phyloP scores from a whole-genome alignment of 1,140 invertebrate genomes.

The Drosophila pseudoobscura region DNA sequence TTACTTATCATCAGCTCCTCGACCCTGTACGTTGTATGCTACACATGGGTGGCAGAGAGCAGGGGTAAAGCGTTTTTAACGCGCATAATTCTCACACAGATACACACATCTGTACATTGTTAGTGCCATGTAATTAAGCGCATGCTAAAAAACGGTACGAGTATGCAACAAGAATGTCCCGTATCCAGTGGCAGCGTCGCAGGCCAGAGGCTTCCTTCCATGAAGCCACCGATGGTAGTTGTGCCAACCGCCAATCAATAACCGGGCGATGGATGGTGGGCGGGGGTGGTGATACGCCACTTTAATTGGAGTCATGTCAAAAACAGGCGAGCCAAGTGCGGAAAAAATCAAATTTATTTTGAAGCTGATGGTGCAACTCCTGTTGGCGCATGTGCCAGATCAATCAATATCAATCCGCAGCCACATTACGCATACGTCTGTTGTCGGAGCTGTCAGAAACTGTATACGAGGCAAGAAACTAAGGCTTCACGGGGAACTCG shows the following conservation, averaged over 20 bases:
- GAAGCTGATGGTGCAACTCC: slow-evolving; percentile 18
- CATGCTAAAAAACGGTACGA: slow-evolving; percentile 60
- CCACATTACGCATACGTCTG: slow-evolving; percentile 66
- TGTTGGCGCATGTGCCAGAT: slow-evolving; percentile 35
- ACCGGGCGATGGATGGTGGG: slow-evolving; percentile 29
- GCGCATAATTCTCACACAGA: slow-evolving; percentile 64
- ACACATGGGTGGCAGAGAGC: slow-evolving; percentile 1
- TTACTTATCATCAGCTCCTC: too few species aligned
- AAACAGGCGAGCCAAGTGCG: slow-evolving; percentile 53
- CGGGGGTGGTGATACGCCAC: slow-evolving; percentile 35
- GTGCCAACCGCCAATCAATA: slow-evolving; percentile 65
- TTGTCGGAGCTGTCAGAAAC: slow-evolving; percentile 30
- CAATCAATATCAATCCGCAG: slow-evolving; percentile 48
- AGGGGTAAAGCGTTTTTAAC: slow-evolving; percentile 54
- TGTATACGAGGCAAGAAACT: slow-evolving; percentile 16
- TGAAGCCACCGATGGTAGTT: slow-evolving; percentile 23
- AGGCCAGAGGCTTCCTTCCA: neutral
- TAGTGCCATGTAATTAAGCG: slow-evolving; percentile 75
- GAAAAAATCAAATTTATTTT: slow-evolving; percentile 43
- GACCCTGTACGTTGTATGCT: too few species aligned
- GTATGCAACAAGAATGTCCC: slow-evolving; percentile 69
- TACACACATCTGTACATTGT: slow-evolving; percentile 27
- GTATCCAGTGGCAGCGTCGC: slow-evolving; percentile 8
- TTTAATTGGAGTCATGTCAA: slow-evolving; percentile 67
- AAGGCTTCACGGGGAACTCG: neutral